These are phyloP conservation scores for Drosophila austrosaltans DNA, from an alignment of 2,888 invertebrate species.

Conservation along the genomic window DNA sequence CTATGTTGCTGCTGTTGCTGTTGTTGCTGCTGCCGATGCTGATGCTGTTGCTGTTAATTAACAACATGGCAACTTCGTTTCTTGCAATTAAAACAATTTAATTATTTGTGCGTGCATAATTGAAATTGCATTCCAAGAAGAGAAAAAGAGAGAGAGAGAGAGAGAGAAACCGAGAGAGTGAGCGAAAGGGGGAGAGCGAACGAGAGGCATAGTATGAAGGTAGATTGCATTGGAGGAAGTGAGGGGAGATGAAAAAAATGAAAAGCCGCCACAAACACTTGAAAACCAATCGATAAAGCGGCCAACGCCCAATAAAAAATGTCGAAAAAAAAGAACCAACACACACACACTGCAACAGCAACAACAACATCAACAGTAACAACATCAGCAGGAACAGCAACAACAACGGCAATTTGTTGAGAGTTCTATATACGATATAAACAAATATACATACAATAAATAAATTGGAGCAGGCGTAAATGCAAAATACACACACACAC, in stretches of 20 bases:
- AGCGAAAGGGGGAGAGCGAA: neutral
- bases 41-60: conserved; percentile 55
- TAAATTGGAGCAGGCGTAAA: conserved; percentile 77
- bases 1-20: conserved; percentile 23
- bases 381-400: conserved; percentile 46
- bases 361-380: conserved; percentile 44
- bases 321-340: conserved; percentile 46
- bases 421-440: conserved; percentile 64
- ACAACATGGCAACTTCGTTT: conserved; percentile 55
- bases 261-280: conserved; percentile 51
- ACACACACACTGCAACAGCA: conserved; percentile 41
- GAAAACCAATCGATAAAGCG: conserved; percentile 69
- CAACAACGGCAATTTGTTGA: conserved; percentile 64
- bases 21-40: neutral
- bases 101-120: conserved; percentile 76
- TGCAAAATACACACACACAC: conserved; percentile 53
- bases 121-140: conserved; percentile 64
- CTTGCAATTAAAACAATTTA: conserved; percentile 72
- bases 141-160: neutral
- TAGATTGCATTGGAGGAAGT: neutral
- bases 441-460: conserved; percentile 74
- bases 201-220: neutral
- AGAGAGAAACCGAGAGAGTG: neutral
- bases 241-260: neutral
- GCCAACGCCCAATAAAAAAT: conserved; percentile 73